Conservation (phyloP, 2,797 vertebrate species). For the Tenualosa thibaudeaui region DNA sequence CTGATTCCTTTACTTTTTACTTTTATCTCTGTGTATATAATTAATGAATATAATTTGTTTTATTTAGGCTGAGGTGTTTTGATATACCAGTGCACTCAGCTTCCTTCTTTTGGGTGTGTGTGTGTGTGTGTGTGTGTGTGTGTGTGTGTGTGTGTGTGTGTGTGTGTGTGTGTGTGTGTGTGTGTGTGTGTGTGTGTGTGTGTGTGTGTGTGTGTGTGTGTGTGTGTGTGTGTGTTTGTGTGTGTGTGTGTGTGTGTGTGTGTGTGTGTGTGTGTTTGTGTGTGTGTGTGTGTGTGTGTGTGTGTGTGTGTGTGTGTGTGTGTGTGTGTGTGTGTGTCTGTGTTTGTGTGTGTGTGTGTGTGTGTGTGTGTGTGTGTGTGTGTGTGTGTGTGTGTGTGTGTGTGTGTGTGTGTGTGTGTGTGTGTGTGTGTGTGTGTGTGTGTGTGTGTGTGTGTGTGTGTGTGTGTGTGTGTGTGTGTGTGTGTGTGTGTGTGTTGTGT, state of each 20-base stretch:
- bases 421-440: not conserved
- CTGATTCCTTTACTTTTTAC: too few relatives aligned
- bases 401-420: not conserved
- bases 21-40: too few relatives aligned
- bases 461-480: not conserved
- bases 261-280: not conserved
- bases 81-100: too few relatives aligned
- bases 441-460: not conserved
- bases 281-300: not conserved
- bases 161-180: not conserved
- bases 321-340: not conserved
- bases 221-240: constrained; percentile 30
- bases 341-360: too few relatives aligned
- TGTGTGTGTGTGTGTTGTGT: not conserved
- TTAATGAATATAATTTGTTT: too few relatives aligned
- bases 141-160: not conserved
- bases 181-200: not conserved
- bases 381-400: constrained; percentile 10
- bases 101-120: not conserved
- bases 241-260: constrained; percentile 38
- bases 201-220: not conserved
- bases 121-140: not conserved
- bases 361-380: not conserved
- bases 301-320: not conserved
- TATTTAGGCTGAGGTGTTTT: too few relatives aligned